These are phyloP conservation scores for Sphinx pinastri DNA, from an alignment of 2,888 invertebrate genomes.

Conservation along the genomic window DNA sequence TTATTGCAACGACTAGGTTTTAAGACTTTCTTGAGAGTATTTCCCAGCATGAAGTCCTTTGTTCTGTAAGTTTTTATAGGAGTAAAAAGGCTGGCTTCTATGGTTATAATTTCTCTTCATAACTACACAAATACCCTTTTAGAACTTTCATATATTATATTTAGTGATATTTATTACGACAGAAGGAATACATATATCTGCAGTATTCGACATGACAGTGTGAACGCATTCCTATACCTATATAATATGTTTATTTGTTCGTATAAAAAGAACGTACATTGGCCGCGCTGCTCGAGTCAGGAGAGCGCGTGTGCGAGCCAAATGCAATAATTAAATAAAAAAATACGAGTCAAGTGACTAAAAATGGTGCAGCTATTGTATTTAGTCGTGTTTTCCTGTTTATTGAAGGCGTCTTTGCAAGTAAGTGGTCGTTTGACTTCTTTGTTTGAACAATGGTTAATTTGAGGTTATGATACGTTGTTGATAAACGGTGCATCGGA, in stretches of 20 bases:
- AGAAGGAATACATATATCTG: background rate
- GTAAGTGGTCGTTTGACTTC: slow-evolving; percentile 38
- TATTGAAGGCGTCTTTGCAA: slow-evolving; percentile 45
- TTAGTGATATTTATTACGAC: background rate
- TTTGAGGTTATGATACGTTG: too few species aligned
- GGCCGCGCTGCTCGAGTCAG: background rate
- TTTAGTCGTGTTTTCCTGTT: slow-evolving; percentile 40
- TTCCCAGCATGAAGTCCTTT: too few species aligned
- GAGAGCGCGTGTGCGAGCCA: slow-evolving; percentile 21
- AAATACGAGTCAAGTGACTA: slow-evolving; percentile 6
- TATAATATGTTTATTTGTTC: background rate
- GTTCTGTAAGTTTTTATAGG: too few species aligned
- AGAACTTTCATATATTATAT: too few species aligned
- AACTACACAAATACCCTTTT: too few species aligned
- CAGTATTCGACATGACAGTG: slow-evolving; percentile 30
- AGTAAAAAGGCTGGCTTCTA: too few species aligned
- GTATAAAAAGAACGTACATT: slow-evolving; percentile 18
- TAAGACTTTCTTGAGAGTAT: too few species aligned
- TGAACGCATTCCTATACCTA: slow-evolving; percentile 35
- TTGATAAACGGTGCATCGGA: too few species aligned
- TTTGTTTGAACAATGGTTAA: too few species aligned
- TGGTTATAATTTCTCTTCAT: too few species aligned
- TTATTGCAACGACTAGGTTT: too few species aligned
- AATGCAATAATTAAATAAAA: slow-evolving; percentile 8
- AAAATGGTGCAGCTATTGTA: slow-evolving; percentile 36